Conservation (phyloP, 2,888 invertebrate genomes). For the Tryphoninae sp. region DNA sequence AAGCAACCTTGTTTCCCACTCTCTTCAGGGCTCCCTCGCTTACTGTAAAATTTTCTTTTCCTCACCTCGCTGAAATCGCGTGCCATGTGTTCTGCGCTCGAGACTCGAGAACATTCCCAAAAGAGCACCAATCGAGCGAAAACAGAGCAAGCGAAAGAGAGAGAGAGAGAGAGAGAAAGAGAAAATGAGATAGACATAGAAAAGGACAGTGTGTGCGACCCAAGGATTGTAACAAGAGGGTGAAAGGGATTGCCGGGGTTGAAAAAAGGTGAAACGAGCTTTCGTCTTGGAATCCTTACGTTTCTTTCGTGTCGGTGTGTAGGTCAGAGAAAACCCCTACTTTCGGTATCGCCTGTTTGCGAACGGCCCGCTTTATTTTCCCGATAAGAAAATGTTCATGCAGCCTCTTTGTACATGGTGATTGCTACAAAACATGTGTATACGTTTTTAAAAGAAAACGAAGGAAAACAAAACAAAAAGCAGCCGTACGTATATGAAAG, state of each 20-base stretch:
- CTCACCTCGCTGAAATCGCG: constrained; percentile 49
- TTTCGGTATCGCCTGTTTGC: constrained; percentile 42
- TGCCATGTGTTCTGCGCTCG: constrained; percentile 18
- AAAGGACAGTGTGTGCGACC: background rate
- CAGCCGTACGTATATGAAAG: no score
- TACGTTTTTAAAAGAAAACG: background rate
- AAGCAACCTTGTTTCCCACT: constrained; percentile 60
- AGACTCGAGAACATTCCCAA: constrained; percentile 22
- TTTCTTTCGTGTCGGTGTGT: constrained; percentile 26
- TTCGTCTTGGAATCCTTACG: constrained; percentile 40
- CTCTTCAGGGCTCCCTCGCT: constrained; percentile 55
- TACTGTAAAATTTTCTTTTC: constrained; percentile 59
- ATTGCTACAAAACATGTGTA: background rate
- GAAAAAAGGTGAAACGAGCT: constrained; percentile 37
- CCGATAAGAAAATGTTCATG: constrained; percentile 14
- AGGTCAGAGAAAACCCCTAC: constrained; percentile 22
- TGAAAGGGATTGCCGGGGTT: background rate
- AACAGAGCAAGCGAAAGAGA: background rate
- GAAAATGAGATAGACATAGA: background rate
- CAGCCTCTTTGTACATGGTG: constrained; percentile 4
- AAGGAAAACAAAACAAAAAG: no score
- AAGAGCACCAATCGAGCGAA: constrained; percentile 31
- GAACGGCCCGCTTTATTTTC: constrained; percentile 9
- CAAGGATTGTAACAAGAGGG: background rate
- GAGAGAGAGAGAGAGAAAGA: background rate